Base-by-base conservation (phyloP, 64 coral and sea anemone species). In the Anthopleura sola region DNA sequence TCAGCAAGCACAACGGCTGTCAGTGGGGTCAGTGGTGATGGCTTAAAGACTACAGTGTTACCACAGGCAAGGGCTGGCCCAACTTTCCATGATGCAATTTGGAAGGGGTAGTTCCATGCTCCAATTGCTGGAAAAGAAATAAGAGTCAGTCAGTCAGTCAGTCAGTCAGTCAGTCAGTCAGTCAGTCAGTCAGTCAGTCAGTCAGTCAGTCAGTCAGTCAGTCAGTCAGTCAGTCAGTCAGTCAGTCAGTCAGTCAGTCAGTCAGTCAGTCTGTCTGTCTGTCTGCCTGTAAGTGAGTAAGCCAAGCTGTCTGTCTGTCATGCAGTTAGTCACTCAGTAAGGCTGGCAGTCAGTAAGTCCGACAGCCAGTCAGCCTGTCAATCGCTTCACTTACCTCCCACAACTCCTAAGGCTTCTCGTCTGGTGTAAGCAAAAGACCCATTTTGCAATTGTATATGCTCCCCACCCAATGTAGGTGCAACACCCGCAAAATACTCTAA, bases 81-180 rank as follows among this genome's bases (percentile, higher is more conserved):
- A 24, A 94, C 74, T 31, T 99, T 99, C 87, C 88, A 95, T n/a
- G 84, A 86, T 26, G 90, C 87, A 37, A 89, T 89, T 82, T 92
- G 92, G 68, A 99, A 89, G 17, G 97, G 97, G 51, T 94, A 99
- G 76, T 99, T 99, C 97, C 97, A 99, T 55, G 97, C 93, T 40
- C 97, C 97, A 85, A 99, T 99, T 36, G 89, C 97, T 99, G 23
- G 7, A 37, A 88, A 23, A 37, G 13, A 90, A 32, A 21, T 36
- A 36, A 2, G 5, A 62, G 20, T 62, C 40, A 44, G 40, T 6
- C 40, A 44, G 40, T 6, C 40, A 44, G 4, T 44, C 9, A 44
- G 40, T 44, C 40, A 44, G 40, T 6, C 40, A 44, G 40, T 6
- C 4, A 44, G 0, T 6, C 40, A 44, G 40, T 44, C 40, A 44